These are phyloP conservation scores for Lottia gigantea DNA, from an alignment of 2,888 invertebrate genomes.

Conservation along the genomic window DNA sequence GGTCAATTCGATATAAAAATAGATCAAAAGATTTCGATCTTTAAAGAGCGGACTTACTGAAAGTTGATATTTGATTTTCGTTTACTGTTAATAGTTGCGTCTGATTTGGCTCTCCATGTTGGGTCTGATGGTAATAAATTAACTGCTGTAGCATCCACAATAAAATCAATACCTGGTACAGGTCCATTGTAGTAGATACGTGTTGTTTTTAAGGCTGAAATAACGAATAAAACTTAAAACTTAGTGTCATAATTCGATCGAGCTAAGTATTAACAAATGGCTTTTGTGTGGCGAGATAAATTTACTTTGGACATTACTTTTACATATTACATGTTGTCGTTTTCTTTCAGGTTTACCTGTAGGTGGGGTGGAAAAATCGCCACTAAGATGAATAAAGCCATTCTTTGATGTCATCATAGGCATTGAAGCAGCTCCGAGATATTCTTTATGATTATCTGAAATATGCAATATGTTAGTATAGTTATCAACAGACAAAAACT, in stretches of 20 bases:
- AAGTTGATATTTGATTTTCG: slow-evolving; percentile 26
- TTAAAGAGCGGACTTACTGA: slow-evolving; percentile 13
- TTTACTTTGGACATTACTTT: neutral
- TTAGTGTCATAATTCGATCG: too few relatives aligned
- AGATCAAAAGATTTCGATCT: too few relatives aligned
- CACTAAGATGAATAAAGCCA: neutral
- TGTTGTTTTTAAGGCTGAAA: slow-evolving; percentile 10
- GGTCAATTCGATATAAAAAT: too few relatives aligned
- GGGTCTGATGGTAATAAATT: slow-evolving; percentile 6
- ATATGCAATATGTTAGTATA: neutral
- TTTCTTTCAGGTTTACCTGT: neutral
- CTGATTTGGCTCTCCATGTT: slow-evolving; percentile 20
- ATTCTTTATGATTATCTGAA: neutral
- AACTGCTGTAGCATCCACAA: slow-evolving; percentile 17
- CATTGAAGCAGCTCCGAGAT: slow-evolving; percentile 3
- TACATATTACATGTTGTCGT: neutral
- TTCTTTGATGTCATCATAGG: neutral
- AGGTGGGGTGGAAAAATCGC: neutral
- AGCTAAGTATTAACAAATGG: too few relatives aligned
- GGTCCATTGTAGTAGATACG: slow-evolving; percentile 24
- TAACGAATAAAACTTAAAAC: neutral
- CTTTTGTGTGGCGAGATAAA: too few relatives aligned
- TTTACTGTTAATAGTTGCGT: slow-evolving; percentile 21
- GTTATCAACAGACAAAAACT: too few relatives aligned
- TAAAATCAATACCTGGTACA: slow-evolving; percentile 15